Conservation (phyloP, 1,140 invertebrate genomes). For the Diabrotica undecimpunctata region DNA sequence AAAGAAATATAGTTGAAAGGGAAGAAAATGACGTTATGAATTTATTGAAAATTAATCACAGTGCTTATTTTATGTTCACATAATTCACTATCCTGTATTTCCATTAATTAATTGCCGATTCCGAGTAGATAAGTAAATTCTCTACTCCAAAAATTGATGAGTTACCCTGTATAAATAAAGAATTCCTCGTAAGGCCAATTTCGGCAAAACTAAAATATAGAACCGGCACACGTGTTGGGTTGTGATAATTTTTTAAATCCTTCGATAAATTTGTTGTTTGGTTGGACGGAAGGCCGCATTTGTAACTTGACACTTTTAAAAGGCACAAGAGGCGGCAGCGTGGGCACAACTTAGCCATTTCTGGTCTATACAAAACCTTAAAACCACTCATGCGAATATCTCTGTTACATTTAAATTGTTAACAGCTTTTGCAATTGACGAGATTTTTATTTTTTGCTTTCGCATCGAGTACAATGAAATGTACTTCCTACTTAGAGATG, state of each 20-base stretch:
- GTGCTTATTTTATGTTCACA: no score
- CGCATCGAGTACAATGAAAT: slow-evolving; percentile 8
- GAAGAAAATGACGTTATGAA: no score
- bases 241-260: slow-evolving; percentile 13
- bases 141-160: no score
- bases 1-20: no score
- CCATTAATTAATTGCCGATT: no score
- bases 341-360: slow-evolving; percentile 28
- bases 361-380: slow-evolving; percentile 26
- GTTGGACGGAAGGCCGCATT: slow-evolving; percentile 18
- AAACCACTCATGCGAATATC: slow-evolving; percentile 31
- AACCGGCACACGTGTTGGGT: slow-evolving; percentile 6
- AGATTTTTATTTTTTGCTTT: slow-evolving; percentile 9
- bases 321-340: slow-evolving; percentile 7
- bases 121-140: no score
- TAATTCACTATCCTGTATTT: no score
- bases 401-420: slow-evolving; percentile 29
- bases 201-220: no score
- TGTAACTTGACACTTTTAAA: slow-evolving; percentile 32
- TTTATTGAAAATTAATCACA: no score
- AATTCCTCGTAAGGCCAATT: no score
- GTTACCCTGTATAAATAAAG: no score
- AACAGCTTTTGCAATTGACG: slow-evolving; percentile 16
- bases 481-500: slow-evolving; percentile 18
- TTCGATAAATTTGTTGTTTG: slow-evolving; percentile 16